A percentile compares a stretch with the other conserved stretches of the same genome.
Conservation (phyloP, 2,113 vertebrate species). For the Romanogobio albipinnatus region DNA sequence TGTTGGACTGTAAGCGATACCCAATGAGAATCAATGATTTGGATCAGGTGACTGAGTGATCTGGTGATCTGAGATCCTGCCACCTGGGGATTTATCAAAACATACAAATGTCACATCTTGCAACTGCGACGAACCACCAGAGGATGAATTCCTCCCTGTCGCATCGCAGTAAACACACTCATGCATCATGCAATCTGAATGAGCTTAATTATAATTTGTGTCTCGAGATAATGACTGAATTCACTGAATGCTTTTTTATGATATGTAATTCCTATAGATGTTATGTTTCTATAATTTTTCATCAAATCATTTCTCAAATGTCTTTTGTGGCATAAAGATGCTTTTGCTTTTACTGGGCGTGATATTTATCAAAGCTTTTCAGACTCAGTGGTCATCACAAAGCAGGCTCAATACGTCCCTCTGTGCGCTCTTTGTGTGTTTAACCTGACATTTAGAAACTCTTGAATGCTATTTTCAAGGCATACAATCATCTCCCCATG, state of each 20-base stretch:
- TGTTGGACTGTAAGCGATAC: conserved; percentile 48
- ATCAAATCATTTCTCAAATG: not conserved
- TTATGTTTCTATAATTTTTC: not conserved
- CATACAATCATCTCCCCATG: not conserved
- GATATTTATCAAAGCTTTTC: not conserved
- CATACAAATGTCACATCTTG: not conserved
- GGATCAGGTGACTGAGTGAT: conserved; percentile 44
- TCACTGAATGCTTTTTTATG: not conserved
- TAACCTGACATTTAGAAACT: conserved; percentile 23
- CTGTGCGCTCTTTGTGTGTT: not conserved
- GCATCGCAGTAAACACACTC: not conserved
- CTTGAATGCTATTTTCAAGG: conserved; percentile 18
- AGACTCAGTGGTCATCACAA: not conserved
- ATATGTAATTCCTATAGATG: not conserved
- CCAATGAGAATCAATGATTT: conserved; percentile 52
- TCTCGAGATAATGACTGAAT: not conserved
- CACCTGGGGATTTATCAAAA: conserved; percentile 22
- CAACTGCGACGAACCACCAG: not conserved
- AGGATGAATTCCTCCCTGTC: not conserved
- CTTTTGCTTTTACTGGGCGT: not conserved
- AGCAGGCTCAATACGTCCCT: too few species aligned
- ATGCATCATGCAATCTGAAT: not conserved
- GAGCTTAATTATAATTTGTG: not conserved
- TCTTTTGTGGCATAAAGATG: not conserved
- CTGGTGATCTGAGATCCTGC: conserved; percentile 37